Evolutionary conservation across 2,797 vertebrate genomes (phyloP), one percentile per base, ranked within the genome.

Genomic region (Lepilemur ruficaudatus): DNA sequence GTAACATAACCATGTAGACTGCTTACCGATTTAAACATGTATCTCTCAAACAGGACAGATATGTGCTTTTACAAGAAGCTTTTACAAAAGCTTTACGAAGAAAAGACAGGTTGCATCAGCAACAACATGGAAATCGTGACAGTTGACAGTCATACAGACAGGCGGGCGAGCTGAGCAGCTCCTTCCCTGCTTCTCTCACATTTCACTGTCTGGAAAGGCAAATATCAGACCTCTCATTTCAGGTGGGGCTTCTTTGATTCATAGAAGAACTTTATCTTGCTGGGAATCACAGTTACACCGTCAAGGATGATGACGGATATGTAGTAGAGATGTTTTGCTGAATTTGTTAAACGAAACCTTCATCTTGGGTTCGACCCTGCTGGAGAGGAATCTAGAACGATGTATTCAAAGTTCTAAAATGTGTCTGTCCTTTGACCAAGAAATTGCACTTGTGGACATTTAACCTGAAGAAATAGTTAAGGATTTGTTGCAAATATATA

Each of bases 181-280:
- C n/a, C 35, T 59, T 57, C 57, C 10, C 55, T 4, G 2, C 38
- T 67, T 84, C n/a, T 80, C 70, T 93, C 70, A 72, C 70, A 69
- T 94, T 92, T 90, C 52, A 89, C 38, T 89, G 28, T 28, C 50
- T 72, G 46, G 55, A 97, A 93, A 93, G n/a, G 69, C 59, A 94
- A 86, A 89, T 87, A 78, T 80, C 89, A 94, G 79, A 67, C 50
- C n/a, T 91, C 35, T 76, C 67, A 35, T 57, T 75, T 43, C 28
- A 41, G 30, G 38, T 41, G 13, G 23, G 23, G 30, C 59, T 93
- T 90, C 79, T 55, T 48, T 69, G 43, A 38, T 84, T 83, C 80
- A 32, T 18, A 43, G 57, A 30, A 83, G 70, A 80, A 79, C 38
- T 81, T 52, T 32, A 78, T 83, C 65, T 87, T 72, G 41, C 80